Conservation (phyloP, 2,888 invertebrate genomes). For the Andricus curvator region DNA sequence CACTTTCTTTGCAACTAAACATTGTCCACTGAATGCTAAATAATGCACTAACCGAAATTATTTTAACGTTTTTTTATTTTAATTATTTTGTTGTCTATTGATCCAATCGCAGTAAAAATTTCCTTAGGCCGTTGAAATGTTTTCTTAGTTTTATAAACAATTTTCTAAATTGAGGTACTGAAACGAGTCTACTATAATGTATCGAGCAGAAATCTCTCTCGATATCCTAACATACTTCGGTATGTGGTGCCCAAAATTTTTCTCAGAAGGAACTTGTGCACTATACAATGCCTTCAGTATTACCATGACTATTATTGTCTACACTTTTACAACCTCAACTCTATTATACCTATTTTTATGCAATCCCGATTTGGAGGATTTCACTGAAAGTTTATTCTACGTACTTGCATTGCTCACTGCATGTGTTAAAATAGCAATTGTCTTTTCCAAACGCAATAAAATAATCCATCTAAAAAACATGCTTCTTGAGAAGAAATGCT, state of each 20-base stretch:
- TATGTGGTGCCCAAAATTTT: constrained; percentile 19
- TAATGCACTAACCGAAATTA: too few species aligned
- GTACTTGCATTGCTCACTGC: constrained; percentile 17
- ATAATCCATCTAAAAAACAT: constrained; percentile 24
- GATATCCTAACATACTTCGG: constrained; percentile 11
- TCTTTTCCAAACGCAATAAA: constrained; percentile 22
- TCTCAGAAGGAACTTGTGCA: not conserved
- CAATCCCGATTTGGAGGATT: constrained; percentile 27
- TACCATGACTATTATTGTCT: constrained; percentile 4
- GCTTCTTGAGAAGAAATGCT: constrained; percentile 1
- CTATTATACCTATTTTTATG: constrained; percentile 19
- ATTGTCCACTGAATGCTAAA: too few species aligned
- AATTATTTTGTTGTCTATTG: too few species aligned
- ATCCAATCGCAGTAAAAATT: too few species aligned
- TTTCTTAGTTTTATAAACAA: not conserved
- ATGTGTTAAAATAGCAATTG: constrained; percentile 35
- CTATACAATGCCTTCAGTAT: constrained; percentile 29
- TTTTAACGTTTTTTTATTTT: too few species aligned
- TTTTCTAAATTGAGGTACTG: not conserved
- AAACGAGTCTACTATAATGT: constrained; percentile 15
- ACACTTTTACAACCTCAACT: constrained; percentile 9
- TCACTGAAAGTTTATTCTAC: constrained; percentile 32
- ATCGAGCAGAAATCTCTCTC: constrained; percentile 35
- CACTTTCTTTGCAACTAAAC: too few species aligned
- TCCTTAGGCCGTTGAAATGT: too few species aligned